phyloP scores from a whole-genome alignment of 2,113 vertebrate genomes.

The Pimephales promelas region DNA sequence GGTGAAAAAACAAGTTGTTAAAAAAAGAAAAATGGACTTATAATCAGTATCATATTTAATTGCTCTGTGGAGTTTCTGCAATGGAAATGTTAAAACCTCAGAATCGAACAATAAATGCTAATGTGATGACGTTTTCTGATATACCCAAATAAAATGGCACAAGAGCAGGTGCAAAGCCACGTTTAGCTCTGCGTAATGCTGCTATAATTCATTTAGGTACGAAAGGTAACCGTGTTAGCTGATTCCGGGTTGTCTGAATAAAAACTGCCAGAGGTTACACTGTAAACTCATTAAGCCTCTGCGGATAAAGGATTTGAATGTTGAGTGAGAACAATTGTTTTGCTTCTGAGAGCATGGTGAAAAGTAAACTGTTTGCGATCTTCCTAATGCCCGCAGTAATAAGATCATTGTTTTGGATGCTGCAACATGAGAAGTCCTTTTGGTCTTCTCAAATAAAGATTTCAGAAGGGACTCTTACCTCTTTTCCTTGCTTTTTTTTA shows the following conservation, averaged over 20 bases:
- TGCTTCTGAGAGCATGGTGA: slow-evolving; percentile 25
- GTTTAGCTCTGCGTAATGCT: slow-evolving; percentile 54
- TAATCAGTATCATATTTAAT: neutral
- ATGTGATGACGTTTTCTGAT: slow-evolving; percentile 33
- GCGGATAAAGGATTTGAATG: slow-evolving; percentile 20
- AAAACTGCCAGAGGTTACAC: slow-evolving; percentile 44
- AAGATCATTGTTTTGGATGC: slow-evolving; percentile 37
- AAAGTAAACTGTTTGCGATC: slow-evolving; percentile 48
- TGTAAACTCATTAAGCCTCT: slow-evolving; percentile 34
- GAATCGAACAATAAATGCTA: slow-evolving; percentile 21
- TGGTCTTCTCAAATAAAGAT: slow-evolving; percentile 37
- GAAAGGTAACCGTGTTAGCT: slow-evolving; percentile 48
- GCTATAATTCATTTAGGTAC: slow-evolving; percentile 46
- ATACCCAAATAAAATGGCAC: slow-evolving; percentile 26
- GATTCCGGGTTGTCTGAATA: slow-evolving; percentile 25
- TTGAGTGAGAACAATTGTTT: slow-evolving; percentile 9
- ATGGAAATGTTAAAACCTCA: slow-evolving; percentile 15
- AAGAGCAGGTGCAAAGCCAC: slow-evolving; percentile 59
- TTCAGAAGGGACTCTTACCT: neutral
- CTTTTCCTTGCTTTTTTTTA: neutral
- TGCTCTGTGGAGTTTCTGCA: neutral
- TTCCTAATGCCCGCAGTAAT: slow-evolving; percentile 24
- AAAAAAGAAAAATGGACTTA: neutral
- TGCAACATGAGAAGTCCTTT: slow-evolving; percentile 48
- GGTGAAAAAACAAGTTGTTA: neutral